phyloP scores from a whole-genome alignment of 2,113 vertebrate species.

The Corythaeola cristata region DNA sequence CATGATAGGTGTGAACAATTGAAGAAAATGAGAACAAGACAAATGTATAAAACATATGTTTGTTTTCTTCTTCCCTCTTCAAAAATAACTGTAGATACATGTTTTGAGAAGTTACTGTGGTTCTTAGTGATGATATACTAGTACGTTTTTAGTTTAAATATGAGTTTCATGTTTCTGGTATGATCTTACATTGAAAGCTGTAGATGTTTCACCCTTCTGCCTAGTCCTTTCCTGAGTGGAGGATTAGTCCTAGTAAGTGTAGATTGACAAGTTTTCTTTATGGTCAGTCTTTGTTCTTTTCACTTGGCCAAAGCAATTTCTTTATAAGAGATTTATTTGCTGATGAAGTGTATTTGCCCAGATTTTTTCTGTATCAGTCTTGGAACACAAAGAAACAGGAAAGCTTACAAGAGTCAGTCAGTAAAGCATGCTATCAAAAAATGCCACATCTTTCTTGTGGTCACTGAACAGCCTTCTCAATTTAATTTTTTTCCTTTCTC shows the following conservation, averaged over 20 bases:
- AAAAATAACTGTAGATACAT: not conserved
- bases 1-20: not conserved
- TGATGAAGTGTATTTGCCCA: not conserved
- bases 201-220: not conserved
- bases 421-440: not conserved
- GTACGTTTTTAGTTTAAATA: not conserved
- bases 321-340: not conserved
- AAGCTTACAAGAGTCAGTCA: not conserved
- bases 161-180: not conserved
- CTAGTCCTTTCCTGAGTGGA: not conserved
- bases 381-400: not conserved
- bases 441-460: not conserved
- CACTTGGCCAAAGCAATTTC: not conserved
- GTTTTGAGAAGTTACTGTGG: not conserved
- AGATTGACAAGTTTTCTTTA: not conserved
- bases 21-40: not conserved
- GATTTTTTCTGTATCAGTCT: not conserved
- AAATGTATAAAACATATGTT: not conserved
- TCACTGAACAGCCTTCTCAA: not conserved
- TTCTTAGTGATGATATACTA: not conserved
- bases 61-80: not conserved
- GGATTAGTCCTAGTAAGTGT: not conserved
- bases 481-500: not conserved
- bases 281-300: not conserved
- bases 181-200: not conserved